Evolutionary conservation across 2,113 vertebrate species (phyloP), one percentile per base, ranked within the genome.

Genomic region (Corynorhinus townsendii): DNA sequence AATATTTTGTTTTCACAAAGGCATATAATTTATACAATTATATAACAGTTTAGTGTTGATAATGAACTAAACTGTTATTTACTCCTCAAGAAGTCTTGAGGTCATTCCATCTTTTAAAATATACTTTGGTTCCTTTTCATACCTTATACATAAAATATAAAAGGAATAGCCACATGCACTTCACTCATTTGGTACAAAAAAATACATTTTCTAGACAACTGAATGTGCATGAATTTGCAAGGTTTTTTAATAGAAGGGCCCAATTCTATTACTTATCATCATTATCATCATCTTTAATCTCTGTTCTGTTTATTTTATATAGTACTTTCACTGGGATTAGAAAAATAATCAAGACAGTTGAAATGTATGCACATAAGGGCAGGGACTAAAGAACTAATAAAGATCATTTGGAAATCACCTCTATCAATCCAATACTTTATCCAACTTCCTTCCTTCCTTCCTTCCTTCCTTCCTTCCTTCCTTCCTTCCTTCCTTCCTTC

Each of bases 1-100:
- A 86, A 80, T 92, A 84, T 45, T 90, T 75, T 35, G 22, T 35
- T 89, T 92, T 52, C 71, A 94, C 17, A 83, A 85, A 87, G 38
- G 20, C 56, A 40, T 62, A 76, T 71, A 81, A 93, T 38, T 62
- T 90, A 71, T 75, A 77, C 0, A 80, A 26, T 56, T 90, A 49
- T 49, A 49, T 49, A 49, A 49, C 15, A 16, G 49, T 49, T 49
- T 49, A 49, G 49, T 5, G 43, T 28, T 49, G 33, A 56, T 49
- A 56, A 40, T 38, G 1, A 0, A 66, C 40, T 49, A 75, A 92
- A 76, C 54, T 77, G 45, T 22, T 79, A 90, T 47, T 89, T 52
- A 75, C 6, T 90, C 30, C 33, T 72, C 76, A 30, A 52, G 28
- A 90, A 73, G 12, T 19, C 52, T 75, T 43, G 22, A 71, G 49